Evolutionary conservation across 1,140 invertebrate genomes (phyloP), one percentile per base, ranked within the genome.

Genomic region (Formica selysi): DNA sequence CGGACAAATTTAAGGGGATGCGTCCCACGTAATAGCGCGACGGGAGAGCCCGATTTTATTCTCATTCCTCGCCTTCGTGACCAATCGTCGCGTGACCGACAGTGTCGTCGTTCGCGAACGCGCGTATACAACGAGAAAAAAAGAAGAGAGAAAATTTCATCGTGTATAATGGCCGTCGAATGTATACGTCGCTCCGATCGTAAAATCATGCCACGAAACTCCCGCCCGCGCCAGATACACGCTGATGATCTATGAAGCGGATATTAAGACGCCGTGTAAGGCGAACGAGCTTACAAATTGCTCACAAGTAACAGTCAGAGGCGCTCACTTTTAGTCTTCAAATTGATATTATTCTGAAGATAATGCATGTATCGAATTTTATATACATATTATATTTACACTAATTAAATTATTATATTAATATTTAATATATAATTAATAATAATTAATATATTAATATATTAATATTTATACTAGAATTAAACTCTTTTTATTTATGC

Each of bases 1-100:
- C 74, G 87, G 86, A 88, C 76, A 62, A 88, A 92, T 92, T 93
- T 93, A 91, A 81, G 92, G 87, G 85, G 83, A 88, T 87, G 88
- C 87, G 84, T 87, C 80, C 89, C 81, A 86, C 90, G 93, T 93
- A 87, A 91, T 90, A 80, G 78, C 86, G 59, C 59, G 44, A 68
- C 61, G 61, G 74, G 86, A 62, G 65, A 65, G 59, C 64, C 80
- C 86, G 67, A 87, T 90, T 90, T 91, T 90, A 90, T 92, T 92
- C 86, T 76, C 57, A 29, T 86, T 81, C 22, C 22, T 22, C 22
- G 22, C 90, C 48, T 88, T 64, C 80, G 86, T 92, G 88, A 85
- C 90, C 86, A 90, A 92, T 92, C 84, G 80, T 74, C 71, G 65
- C 80, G 85, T 80, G 68, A 71, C 79, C 51, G 41, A 51, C 54